Percentiles rank a stretch among this genome's conserved stretches.
Evolutionary conservation across 1,140 invertebrate genomes (phyloP).

Genomic region (Carcinoscorpius rotundicauda): DNA sequence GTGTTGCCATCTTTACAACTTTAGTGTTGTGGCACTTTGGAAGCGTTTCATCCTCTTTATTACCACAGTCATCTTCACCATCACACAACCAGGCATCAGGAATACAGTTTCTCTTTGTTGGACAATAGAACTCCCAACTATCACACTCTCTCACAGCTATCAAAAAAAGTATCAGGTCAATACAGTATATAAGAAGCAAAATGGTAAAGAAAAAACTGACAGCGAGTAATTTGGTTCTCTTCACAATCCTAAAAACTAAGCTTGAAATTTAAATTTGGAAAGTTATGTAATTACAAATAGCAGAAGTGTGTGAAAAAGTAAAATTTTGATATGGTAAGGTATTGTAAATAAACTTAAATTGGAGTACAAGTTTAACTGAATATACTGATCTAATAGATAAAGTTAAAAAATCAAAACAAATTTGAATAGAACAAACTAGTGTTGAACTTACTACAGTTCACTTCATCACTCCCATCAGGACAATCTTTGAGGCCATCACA

Average conservation of each 20-base stretch:
- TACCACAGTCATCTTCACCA: slow-evolving; percentile 41
- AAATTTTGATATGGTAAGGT: too few relatives aligned
- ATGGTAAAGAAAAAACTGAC: neutral
- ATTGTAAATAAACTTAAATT: too few relatives aligned
- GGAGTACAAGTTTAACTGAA: too few relatives aligned
- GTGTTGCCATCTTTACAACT: too few relatives aligned
- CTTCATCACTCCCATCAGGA: slow-evolving; percentile 68
- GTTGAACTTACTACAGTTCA: slow-evolving; percentile 2
- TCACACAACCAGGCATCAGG: slow-evolving; percentile 30
- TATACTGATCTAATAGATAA: too few relatives aligned
- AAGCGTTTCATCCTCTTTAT: slow-evolving; percentile 37
- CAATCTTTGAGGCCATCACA: slow-evolving; percentile 72
- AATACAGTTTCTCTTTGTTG: slow-evolving; percentile 29
- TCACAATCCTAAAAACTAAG: too few relatives aligned
- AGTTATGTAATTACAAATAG: too few relatives aligned
- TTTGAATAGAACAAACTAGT: too few relatives aligned
- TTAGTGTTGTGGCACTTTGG: slow-evolving; percentile 19
- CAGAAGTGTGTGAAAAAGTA: too few relatives aligned
- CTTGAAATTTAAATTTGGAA: too few relatives aligned
- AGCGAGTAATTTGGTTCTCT: too few relatives aligned
- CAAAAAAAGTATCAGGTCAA: neutral
- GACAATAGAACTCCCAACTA: slow-evolving; percentile 10
- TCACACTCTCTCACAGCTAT: neutral
- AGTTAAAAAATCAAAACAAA: too few relatives aligned
- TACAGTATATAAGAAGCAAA: slow-evolving; percentile 36